Percentiles rank a stretch among this genome's conserved stretches.
Conservation (phyloP, 2,113 vertebrate genomes). For the Rhinichthys klamathensis region DNA sequence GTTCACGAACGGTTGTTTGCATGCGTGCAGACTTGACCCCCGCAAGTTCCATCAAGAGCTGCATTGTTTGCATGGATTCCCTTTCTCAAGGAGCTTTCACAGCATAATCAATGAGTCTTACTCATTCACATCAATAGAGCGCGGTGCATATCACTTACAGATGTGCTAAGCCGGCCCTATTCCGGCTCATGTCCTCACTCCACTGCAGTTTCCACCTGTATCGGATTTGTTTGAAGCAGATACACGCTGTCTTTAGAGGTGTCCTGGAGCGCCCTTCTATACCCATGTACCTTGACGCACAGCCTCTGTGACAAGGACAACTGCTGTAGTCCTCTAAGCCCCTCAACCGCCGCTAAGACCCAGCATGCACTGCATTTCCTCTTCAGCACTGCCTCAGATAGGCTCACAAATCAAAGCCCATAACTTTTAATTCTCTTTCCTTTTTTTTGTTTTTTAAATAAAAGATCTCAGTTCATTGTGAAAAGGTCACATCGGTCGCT, state of each 20-base stretch:
- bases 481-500: conserved; percentile 34
- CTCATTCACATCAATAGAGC: conserved; percentile 30
- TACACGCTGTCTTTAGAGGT: not conserved
- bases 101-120: conserved; percentile 31
- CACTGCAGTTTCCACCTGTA: not conserved
- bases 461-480: not conserved
- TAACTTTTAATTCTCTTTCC: not conserved
- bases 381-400: not conserved
- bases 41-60: not conserved
- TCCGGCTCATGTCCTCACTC: not conserved
- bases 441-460: not conserved
- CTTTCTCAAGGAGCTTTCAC: conserved; percentile 25
- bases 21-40: not conserved
- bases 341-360: not conserved
- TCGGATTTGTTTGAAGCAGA: conserved; percentile 10
- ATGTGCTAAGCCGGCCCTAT: conserved; percentile 12
- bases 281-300: not conserved
- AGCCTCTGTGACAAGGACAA: conserved; percentile 8
- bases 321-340: not conserved
- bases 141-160: conserved; percentile 23
- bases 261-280: conserved; percentile 1
- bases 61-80: not conserved
- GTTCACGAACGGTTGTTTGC: not conserved
- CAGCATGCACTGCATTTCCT: not conserved
- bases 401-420: not conserved